Evolutionary conservation across 2,888 invertebrate genomes (phyloP), one percentile per base, ranked within the genome.

Genomic region (Epirrhoe alternata): DNA sequence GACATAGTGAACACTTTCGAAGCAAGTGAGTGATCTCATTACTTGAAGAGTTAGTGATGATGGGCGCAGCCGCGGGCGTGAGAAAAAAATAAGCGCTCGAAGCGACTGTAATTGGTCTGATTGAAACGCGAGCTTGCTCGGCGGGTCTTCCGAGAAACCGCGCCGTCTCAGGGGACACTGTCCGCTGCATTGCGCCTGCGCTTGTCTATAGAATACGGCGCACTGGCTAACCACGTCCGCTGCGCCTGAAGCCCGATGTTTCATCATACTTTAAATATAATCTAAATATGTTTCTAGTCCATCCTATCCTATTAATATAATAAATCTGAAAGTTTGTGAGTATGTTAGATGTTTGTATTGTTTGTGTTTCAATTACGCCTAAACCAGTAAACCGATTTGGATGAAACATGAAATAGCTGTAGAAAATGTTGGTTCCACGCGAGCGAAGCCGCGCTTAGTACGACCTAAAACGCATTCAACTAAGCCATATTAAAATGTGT

Each of bases 61-160:
- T 47, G 68, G 55, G 62, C 52, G 50, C 45, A 45, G 71, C 55
- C 66, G 67, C 60, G 67, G 74, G 69, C 70, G 72, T 72, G 74
- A 75, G 73, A 74, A 74, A 72, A 64, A 66, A 70, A 66, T 66
- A 72, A 72, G 82, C 84, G 83, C 86, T 77, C 82, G 86, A 81
- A 83, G 82, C 80, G 82, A 66, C 87, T 87, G 89, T 92, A 92
- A 92, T 92, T 91, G 92, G 92, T 83, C 86, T 90, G 90, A 92
- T 93, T 92, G 91, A 90, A 91, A 89, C 87, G 90, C 89, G 88
- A 84, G 82, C 78, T 85, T 85, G 86, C 84, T 86, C 83, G 83
- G 78, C 80, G 79, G 77, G 73, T 77, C 80, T 90, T 91, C 91
- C 88, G 82, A 90, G 92, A 90, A 91, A 80, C 56, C 61, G 53